Percentiles rank a stretch among this genome's conserved stretches.
Evolutionary conservation across 2,797 vertebrate species (phyloP).

Genomic region (Malacoraja senta): DNA sequence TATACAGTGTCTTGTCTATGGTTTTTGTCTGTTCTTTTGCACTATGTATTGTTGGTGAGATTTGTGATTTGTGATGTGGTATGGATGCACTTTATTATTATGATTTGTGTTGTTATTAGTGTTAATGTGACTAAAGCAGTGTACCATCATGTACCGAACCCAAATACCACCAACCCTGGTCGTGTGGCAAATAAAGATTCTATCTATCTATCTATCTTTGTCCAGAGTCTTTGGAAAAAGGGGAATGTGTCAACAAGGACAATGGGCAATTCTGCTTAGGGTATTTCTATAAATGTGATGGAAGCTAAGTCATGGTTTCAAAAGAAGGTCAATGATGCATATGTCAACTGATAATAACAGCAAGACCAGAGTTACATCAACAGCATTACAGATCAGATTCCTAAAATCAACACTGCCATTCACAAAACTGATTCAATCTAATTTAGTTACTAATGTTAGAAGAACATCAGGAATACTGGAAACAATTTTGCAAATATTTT

Average conservation of each 20-base stretch:
- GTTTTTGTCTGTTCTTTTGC: too few relatives aligned
- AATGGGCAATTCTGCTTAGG: background rate
- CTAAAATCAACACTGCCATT: background rate
- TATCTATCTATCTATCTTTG: too few relatives aligned
- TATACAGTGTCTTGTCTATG: too few relatives aligned
- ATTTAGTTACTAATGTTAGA: background rate
- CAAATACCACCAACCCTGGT: too few relatives aligned
- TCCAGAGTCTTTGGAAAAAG: background rate
- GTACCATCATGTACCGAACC: too few relatives aligned
- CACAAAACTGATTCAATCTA: slow-evolving; percentile 15
- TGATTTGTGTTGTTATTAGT: too few relatives aligned
- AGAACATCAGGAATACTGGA: slow-evolving; percentile 4
- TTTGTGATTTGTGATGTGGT: too few relatives aligned
- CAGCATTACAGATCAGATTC: background rate
- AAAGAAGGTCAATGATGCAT: background rate
- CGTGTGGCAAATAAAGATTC: too few relatives aligned
- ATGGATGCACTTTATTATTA: too few relatives aligned
- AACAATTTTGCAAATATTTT: slow-evolving; percentile 5
- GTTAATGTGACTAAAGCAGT: too few relatives aligned
- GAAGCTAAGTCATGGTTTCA: background rate
- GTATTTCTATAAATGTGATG: background rate
- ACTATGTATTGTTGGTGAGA: too few relatives aligned
- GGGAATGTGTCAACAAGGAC: background rate
- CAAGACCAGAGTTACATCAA: background rate
- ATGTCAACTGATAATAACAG: background rate